These are phyloP conservation scores for Eupeodes luniger DNA, from an alignment of 2,888 invertebrate species.

Conservation along the genomic window DNA sequence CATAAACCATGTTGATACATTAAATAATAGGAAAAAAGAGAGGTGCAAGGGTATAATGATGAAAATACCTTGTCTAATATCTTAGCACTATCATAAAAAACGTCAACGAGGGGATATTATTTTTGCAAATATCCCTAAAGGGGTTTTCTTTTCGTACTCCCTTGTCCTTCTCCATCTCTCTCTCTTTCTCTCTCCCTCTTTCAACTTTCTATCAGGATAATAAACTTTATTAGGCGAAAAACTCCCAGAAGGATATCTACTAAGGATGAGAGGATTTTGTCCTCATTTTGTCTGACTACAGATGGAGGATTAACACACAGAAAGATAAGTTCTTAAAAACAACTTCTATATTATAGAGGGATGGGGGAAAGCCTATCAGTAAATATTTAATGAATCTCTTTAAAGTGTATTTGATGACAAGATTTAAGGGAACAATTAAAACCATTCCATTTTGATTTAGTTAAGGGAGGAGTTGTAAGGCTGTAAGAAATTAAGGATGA, in stretches of 20 bases:
- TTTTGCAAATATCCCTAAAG: conserved; percentile 2
- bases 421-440: not conserved
- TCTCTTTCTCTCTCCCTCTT: not conserved
- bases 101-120: conserved; percentile 20
- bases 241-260: not conserved
- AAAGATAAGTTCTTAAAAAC: conserved; percentile 17
- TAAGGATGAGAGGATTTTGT: not conserved
- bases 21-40: not conserved
- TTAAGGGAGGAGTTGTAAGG: not conserved
- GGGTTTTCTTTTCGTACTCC: not conserved
- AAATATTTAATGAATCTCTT: not conserved
- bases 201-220: conserved; percentile 33
- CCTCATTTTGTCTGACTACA: not conserved
- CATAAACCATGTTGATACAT: conserved; percentile 34
- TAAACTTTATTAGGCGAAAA: conserved; percentile 45
- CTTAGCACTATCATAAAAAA: conserved; percentile 13
- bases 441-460: conserved; percentile 3
- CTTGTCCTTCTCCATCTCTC: too few species aligned
- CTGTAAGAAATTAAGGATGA: too few species aligned
- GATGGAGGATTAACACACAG: not conserved
- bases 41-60: not conserved
- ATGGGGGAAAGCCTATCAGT: too few species aligned
- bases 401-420: too few species aligned
- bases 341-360: not conserved
- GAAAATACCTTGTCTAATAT: conserved; percentile 10